A percentile compares a stretch with the other conserved stretches of the same genome.
Evolutionary conservation across 2,888 invertebrate genomes (phyloP).

Genomic region (Dicranocentrus wangi): DNA sequence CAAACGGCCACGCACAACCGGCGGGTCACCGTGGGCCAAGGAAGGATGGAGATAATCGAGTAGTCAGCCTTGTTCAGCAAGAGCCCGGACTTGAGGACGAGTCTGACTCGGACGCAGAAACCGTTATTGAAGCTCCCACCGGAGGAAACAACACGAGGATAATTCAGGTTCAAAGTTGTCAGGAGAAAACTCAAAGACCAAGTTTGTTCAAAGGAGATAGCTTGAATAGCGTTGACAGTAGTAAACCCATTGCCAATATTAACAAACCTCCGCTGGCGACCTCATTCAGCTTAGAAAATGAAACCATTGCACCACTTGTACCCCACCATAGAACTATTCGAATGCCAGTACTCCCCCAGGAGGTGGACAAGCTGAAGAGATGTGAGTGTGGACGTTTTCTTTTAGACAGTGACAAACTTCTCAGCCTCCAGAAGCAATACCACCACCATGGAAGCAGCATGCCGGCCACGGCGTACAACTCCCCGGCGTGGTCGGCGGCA

Average conservation of each 20-base stretch:
- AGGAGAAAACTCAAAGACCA: constrained; percentile 2
- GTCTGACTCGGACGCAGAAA: constrained; percentile 56
- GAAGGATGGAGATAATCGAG: constrained; percentile 28
- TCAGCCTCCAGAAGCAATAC: not conserved
- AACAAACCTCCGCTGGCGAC: constrained; percentile 13
- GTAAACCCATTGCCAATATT: not conserved
- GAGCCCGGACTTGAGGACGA: constrained; percentile 38
- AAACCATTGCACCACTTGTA: constrained; percentile 23
- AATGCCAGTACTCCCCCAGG: constrained; percentile 55
- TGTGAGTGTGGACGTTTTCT: constrained; percentile 54
- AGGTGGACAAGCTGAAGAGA: constrained; percentile 37
- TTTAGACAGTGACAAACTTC: constrained; percentile 43
- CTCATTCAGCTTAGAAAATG: constrained; percentile 37
- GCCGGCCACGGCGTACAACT: constrained; percentile 9
- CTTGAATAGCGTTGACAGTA: not conserved
- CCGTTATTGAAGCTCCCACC: constrained; percentile 48
- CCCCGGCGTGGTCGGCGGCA: not conserved
- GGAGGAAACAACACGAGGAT: constrained; percentile 22
- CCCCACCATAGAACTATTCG: constrained; percentile 39
- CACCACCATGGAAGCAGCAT: constrained; percentile 9
- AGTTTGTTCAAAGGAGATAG: constrained; percentile 11
- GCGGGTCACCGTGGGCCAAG: not conserved
- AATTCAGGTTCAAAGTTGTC: constrained; percentile 48
- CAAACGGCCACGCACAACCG: constrained; percentile 1
- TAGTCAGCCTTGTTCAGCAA: constrained; percentile 49